Percentiles rank a stretch among this genome's conserved stretches.
Evolutionary conservation across 2,888 invertebrate genomes (phyloP).

Genomic region (Nematopogon swammerdamellus): DNA sequence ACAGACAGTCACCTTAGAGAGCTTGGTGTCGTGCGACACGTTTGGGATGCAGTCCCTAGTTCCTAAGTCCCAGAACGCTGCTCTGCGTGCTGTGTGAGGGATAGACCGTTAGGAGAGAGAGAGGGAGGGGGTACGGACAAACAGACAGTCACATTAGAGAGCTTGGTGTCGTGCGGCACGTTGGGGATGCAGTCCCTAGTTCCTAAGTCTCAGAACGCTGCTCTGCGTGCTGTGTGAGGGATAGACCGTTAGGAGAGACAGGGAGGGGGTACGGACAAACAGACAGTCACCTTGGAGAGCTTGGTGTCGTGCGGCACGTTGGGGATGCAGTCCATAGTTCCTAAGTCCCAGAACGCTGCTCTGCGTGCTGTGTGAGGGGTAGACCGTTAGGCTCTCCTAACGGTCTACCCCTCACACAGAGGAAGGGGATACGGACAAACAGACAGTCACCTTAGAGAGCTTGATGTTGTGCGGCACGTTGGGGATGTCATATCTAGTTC

Average conservation of each 20-base stretch:
- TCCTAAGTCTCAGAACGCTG: slow-evolving; percentile 88
- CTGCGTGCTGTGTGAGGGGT: slow-evolving; percentile 37
- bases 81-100: slow-evolving; percentile 93
- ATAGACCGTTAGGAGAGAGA: no score
- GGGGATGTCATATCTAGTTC: slow-evolving; percentile 93
- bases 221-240: no score
- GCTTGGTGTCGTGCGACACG: slow-evolving; percentile 92
- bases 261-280: slow-evolving; percentile 35
- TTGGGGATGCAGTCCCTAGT: slow-evolving; percentile 93
- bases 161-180: slow-evolving; percentile 92
- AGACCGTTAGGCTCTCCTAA: no score
- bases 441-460: slow-evolving; percentile 70
- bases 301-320: slow-evolving; percentile 88
- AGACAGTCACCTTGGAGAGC: slow-evolving; percentile 67
- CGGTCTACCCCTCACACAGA: no score
- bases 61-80: slow-evolving; percentile 88
- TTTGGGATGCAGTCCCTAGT: slow-evolving; percentile 95
- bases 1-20: slow-evolving; percentile 93
- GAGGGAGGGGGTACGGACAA: no score
- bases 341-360: slow-evolving; percentile 77
- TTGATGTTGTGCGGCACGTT: slow-evolving; percentile 96
- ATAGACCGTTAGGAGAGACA: no score
- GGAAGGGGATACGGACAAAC: slow-evolving; percentile 22
- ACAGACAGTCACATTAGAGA: slow-evolving; percentile 94
- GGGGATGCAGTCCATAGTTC: slow-evolving; percentile 85